These are phyloP conservation scores for Trachelus stipa DNA, from an alignment of 2,888 invertebrate genomes.

Conservation along the genomic window DNA sequence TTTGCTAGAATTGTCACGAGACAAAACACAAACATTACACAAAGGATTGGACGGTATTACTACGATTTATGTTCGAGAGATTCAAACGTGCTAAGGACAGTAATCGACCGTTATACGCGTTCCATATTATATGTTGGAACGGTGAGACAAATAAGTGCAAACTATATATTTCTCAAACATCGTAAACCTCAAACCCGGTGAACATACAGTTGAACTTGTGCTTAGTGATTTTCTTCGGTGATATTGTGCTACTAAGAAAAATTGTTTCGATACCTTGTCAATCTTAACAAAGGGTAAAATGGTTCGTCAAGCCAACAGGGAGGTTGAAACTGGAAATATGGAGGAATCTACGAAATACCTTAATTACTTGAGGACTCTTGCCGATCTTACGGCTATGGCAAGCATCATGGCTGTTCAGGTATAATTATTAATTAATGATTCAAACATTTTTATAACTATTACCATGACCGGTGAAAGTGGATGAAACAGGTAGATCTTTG, in stretches of 20 bases:
- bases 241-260: constrained; percentile 2
- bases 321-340: constrained; percentile 46
- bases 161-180: background rate
- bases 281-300: constrained; percentile 31
- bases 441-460: background rate
- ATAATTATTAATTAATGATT: constrained; percentile 19
- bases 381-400: constrained; percentile 55
- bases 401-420: constrained; percentile 58
- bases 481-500: background rate
- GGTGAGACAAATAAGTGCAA: too few species aligned
- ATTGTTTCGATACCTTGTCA: background rate
- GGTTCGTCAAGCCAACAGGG: constrained; percentile 46
- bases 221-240: constrained; percentile 14
- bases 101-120: too few species aligned
- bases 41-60: background rate
- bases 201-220: constrained; percentile 6
- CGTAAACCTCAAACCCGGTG: background rate
- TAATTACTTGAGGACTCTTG: constrained; percentile 50
- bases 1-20: too few species aligned
- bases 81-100: too few species aligned
- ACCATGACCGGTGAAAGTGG: background rate
- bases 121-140: too few species aligned
- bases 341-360: constrained; percentile 48
- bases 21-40: too few species aligned
- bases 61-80: background rate